Conservation (phyloP, 2,113 vertebrate species). For the Ursus arctos region DNA sequence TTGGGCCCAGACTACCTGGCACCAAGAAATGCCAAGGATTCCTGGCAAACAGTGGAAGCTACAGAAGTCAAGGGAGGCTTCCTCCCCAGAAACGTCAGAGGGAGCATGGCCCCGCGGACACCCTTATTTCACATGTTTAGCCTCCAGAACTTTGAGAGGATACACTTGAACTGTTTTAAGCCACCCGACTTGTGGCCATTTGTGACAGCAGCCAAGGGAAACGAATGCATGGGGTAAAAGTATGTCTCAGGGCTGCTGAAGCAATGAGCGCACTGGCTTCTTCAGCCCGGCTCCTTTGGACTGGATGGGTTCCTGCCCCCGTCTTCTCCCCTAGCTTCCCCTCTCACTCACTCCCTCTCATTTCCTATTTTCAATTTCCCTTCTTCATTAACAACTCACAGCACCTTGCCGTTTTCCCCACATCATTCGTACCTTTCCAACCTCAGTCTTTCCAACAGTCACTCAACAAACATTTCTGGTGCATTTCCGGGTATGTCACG, state of each 20-base stretch:
- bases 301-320: not conserved
- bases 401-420: not conserved
- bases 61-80: no score
- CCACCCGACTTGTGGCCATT: not conserved
- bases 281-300: no score
- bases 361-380: not conserved
- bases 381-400: not conserved
- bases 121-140: not conserved
- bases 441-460: not conserved
- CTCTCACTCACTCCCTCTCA: not conserved
- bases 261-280: not conserved
- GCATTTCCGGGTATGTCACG: not conserved
- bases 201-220: not conserved
- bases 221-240: not conserved
- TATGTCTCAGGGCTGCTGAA: not conserved
- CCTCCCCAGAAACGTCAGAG: not conserved
- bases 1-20: no score
- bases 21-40: not conserved
- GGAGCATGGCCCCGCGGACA: not conserved
- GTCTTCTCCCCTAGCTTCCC: not conserved
- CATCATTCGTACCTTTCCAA: not conserved
- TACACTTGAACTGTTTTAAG: not conserved
- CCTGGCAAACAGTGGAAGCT: not conserved
- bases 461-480: not conserved
- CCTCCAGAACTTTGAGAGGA: no score